Base-by-base conservation (phyloP, 2,113 vertebrate species). In the Chinchilla lanigera region DNA sequence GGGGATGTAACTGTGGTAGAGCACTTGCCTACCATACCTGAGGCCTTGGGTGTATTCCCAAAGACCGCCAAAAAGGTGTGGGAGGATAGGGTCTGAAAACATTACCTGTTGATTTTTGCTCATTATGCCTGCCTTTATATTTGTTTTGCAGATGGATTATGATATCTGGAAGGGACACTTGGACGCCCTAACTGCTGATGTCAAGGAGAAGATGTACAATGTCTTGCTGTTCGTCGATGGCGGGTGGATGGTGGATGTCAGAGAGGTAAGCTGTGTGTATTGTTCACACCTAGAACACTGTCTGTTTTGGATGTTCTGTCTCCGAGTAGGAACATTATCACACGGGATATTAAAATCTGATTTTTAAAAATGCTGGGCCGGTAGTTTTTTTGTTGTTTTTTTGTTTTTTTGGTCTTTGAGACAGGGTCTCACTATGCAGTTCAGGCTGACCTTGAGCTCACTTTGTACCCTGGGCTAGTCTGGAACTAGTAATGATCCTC, bases 211-310 rank as follows among this genome's bases (percentile, higher is more conserved):
- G 82, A 99, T 99, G 98, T 99, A 99, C 98, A 99, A 99, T 10
- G 99, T 99, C 94, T 98, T 99, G 94, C 98, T 99, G 73, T 99
- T 99, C 86, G 99, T 99, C 7, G 99, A 99, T 52, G 99, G 99
- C 97, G 99, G 99, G 58, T 99, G 99, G 99, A 99, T 99, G 99
- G 99, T 99, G 28, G 99, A 99, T 96, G 99, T 99, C 96, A 98
- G 99, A 99, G 99, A 99, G 99, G 99, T 99, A 96, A 98, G 96
- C 30, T 95, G 4, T 95, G 20, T 77, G 38, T 13, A 4, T 69
- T 67, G 20, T 92, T 84, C 50, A 50, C n/a, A 80, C 50, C 71
- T 65, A 78, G 97, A 82, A 28, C 13, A 35, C 54, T 94, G 6
- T 33, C 17, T 54, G 33, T 58, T 78, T 56, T 0, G 12, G 13